Evolutionary conservation across 1,140 invertebrate genomes (phyloP).

Genomic region (Calephelis nemesis): DNA sequence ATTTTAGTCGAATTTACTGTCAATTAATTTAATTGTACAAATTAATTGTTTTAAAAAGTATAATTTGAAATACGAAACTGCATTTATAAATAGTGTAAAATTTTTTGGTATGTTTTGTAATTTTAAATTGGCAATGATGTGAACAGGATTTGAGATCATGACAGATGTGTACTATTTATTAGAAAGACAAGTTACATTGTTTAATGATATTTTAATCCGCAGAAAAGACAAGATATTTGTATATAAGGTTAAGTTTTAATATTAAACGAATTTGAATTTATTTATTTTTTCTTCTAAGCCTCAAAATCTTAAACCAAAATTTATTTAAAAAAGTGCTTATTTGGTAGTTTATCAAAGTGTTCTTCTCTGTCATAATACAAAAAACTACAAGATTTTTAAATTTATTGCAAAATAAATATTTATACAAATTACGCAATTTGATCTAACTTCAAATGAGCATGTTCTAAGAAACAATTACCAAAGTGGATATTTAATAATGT

Average conservation of each 20-base stretch:
- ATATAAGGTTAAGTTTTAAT: slow-evolving; percentile 15
- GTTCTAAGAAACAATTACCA: too few species aligned
- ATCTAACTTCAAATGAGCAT: too few species aligned
- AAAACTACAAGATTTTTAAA: too few species aligned
- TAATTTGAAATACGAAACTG: slow-evolving; percentile 4
- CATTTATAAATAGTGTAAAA: slow-evolving; percentile 5
- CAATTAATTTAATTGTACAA: slow-evolving; percentile 18
- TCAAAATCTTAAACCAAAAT: too few species aligned
- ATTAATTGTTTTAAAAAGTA: not conserved
- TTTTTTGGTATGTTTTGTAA: slow-evolving; percentile 10
- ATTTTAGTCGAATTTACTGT: slow-evolving; percentile 14
- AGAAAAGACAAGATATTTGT: slow-evolving; percentile 19
- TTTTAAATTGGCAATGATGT: slow-evolving; percentile 7
- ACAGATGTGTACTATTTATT: slow-evolving; percentile 1
- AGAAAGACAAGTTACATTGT: not conserved
- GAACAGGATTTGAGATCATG: slow-evolving; percentile 12
- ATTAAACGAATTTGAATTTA: not conserved
- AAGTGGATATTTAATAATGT: too few species aligned
- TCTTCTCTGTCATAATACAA: too few species aligned
- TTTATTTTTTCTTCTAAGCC: too few species aligned
- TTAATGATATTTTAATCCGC: not conserved
- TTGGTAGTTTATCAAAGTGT: too few species aligned
- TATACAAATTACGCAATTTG: too few species aligned
- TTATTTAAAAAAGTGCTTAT: too few species aligned
- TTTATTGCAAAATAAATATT: too few species aligned